These are phyloP conservation scores for Myoxocephalus aenaeus DNA, from an alignment of 2,797 vertebrate species.

Conservation along the genomic window DNA sequence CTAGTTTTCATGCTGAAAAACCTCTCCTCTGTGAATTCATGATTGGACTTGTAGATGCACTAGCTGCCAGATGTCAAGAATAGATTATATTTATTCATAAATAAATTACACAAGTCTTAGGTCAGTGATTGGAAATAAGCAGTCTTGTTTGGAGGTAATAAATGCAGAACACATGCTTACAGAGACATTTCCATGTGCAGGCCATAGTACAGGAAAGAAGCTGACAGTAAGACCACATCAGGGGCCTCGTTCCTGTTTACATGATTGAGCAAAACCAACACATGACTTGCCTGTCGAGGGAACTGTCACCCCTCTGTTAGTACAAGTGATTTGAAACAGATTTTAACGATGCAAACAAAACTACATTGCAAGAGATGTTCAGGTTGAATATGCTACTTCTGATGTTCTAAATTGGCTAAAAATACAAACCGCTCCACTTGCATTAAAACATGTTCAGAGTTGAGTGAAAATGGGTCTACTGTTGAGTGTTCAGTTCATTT, in stretches of 20 bases:
- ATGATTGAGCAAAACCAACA: slow-evolving; percentile 24
- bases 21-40: background rate
- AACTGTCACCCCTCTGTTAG: slow-evolving; percentile 3
- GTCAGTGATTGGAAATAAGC: slow-evolving; percentile 64
- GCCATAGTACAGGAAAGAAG: slow-evolving; percentile 53
- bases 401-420: slow-evolving; percentile 33
- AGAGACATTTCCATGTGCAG: slow-evolving; percentile 64
- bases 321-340: slow-evolving; percentile 20
- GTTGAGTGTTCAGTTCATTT: slow-evolving; percentile 14
- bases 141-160: slow-evolving; percentile 73
- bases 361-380: slow-evolving; percentile 35
- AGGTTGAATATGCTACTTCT: slow-evolving; percentile 53
- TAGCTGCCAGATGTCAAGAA: slow-evolving; percentile 70
- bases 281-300: slow-evolving; percentile 23
- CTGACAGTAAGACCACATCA: slow-evolving; percentile 29
- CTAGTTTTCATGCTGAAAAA: background rate
- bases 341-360: slow-evolving; percentile 18
- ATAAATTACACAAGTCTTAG: slow-evolving; percentile 68
- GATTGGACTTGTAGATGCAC: slow-evolving; percentile 42
- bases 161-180: slow-evolving; percentile 78
- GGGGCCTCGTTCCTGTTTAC: slow-evolving; percentile 40
- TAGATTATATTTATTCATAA: slow-evolving; percentile 78
- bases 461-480: background rate
- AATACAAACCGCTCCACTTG: slow-evolving; percentile 12
- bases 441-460: slow-evolving; percentile 17